Percentiles rank a stretch among this genome's conserved stretches.
These are phyloP conservation scores for Mico argentatus DNA, from an alignment of 2,797 vertebrate species.

Conservation along the genomic window DNA sequence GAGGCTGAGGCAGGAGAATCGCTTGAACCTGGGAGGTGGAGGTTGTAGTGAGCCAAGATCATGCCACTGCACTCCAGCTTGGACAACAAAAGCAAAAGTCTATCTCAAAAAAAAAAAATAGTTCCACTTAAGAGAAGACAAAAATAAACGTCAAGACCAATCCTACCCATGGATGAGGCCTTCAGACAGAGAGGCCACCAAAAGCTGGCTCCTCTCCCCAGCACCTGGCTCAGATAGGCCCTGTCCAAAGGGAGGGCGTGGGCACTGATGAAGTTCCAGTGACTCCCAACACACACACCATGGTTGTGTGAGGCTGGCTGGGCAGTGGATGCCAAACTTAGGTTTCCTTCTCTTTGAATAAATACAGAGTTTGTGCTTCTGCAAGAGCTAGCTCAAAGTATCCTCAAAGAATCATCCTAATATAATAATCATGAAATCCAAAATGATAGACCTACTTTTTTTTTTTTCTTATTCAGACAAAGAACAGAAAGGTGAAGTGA, in stretches of 20 bases:
- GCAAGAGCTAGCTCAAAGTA: background rate
- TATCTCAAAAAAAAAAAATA: background rate
- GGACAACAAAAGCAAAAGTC: too few relatives aligned
- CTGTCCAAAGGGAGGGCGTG: background rate
- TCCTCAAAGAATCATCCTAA: background rate
- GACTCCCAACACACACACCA: rapidly evolving
- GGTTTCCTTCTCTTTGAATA: background rate
- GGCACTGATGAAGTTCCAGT: background rate
- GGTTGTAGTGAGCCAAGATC: too few relatives aligned
- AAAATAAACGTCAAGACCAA: background rate
- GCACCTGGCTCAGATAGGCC: background rate
- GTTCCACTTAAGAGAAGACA: background rate
- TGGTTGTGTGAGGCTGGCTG: background rate
- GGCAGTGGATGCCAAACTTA: background rate
- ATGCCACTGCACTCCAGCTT: too few relatives aligned
- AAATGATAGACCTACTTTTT: background rate
- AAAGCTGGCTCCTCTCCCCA: background rate
- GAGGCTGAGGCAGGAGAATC: too few relatives aligned
- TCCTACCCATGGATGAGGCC: too few relatives aligned
- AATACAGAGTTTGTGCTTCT: background rate
- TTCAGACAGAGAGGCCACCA: background rate
- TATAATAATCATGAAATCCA: background rate
- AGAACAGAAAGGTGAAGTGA: background rate
- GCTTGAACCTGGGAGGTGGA: too few relatives aligned
- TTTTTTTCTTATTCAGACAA: background rate